Conservation (phyloP, 2,888 invertebrate genomes). For the Diadegma fenestrale region DNA sequence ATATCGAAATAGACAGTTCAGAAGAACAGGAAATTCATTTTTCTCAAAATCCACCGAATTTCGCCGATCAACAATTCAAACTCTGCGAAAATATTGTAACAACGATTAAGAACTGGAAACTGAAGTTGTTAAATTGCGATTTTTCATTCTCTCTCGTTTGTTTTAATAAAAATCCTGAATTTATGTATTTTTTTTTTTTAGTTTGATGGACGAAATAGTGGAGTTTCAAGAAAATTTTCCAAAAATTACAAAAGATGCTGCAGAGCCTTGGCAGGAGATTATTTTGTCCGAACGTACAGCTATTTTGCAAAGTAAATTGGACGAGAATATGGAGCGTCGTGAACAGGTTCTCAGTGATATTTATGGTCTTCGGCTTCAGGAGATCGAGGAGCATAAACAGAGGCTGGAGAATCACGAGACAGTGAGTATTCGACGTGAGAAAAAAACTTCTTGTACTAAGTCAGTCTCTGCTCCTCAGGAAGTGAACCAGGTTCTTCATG, state of each 20-base stretch:
- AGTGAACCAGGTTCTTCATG: conserved; percentile 48
- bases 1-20: background rate
- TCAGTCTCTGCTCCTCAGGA: conserved; percentile 23
- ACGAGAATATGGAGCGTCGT: conserved; percentile 50
- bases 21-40: conserved; percentile 17
- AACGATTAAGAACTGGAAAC: conserved; percentile 50
- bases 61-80: conserved; percentile 27
- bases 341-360: conserved; percentile 55
- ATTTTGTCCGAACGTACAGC: conserved; percentile 46
- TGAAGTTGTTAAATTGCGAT: conserved; percentile 28
- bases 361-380: conserved; percentile 65
- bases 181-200: background rate
- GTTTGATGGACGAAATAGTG: conserved; percentile 64
- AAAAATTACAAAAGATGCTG: conserved; percentile 44
- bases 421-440: conserved; percentile 43
- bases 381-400: conserved; percentile 65
- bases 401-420: conserved; percentile 68
- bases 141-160: background rate
- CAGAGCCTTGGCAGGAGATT: conserved; percentile 63
- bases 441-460: background rate
- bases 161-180: background rate
- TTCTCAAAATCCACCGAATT: conserved; percentile 13
- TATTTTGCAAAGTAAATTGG: conserved; percentile 55
- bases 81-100: conserved; percentile 33
- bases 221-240: conserved; percentile 55